Evolutionary conservation across 2,888 invertebrate genomes (phyloP), one percentile per base, ranked within the genome.

Genomic region (Tortricodes alternella): DNA sequence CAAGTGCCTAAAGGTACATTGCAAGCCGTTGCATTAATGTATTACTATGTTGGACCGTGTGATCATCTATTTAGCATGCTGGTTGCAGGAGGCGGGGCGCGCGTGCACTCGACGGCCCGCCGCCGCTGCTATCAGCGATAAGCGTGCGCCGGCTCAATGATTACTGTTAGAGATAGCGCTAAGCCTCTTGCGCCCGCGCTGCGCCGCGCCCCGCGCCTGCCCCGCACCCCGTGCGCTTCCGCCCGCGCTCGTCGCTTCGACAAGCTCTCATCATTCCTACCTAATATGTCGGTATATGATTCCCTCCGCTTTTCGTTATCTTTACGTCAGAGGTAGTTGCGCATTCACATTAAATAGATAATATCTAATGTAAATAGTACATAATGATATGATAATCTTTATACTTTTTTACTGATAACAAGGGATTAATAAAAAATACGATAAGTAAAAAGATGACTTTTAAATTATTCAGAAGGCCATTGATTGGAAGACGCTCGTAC

Each of bases 201-300:
- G 37, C 46, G 44, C 41, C 38, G 38, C 62, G 57, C 46, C 46
- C 41, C 38, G 38, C 62, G 57, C 44, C 44, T 61, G 65, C 34
- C 59, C 51, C 48, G 48, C 55, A 37, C 53, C 49, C 56, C 50
- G 58, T 57, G 58, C 35, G 46, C 46, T 32, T 16, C 16, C 18
- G 11, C 16, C 16, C 16, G 0, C 19, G 5, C 18, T 1, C 21
- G 11, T 18, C 29, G 11, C 7, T 1, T 27, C 53, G 46, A 53
- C 41, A 46, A 46, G 18, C 24, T 24, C 53, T 13, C 13, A 32
- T 3, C 53, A 13, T 2, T 34, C 8, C 34, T 1, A 32, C 8
- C 34, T 18, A n/a, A 7, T 32, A 16, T 9, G 24, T 11, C 19
- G 3, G 27, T n/a, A 9, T 6, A n/a, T 19, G 7, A 18, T 27